Evolutionary conservation across 2,113 vertebrate genomes (phyloP).

Genomic region (Oriolus oriolus): DNA sequence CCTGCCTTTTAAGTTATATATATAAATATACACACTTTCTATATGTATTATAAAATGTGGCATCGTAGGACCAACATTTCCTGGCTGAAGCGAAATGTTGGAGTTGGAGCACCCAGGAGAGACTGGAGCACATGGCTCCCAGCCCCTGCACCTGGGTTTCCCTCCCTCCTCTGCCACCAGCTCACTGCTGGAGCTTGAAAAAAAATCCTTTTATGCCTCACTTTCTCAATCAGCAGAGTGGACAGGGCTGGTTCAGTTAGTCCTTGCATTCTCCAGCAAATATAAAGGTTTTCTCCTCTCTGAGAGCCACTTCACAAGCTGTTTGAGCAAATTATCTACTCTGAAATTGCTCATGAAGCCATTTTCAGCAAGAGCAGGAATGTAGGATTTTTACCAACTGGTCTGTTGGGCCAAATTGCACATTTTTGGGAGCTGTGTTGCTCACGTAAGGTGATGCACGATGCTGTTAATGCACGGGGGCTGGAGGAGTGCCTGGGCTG

Average conservation of each 20-base stretch:
- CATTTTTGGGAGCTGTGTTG: neutral
- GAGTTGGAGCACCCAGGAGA: neutral
- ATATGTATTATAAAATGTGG: neutral
- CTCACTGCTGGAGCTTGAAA: neutral
- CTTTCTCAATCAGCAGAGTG: neutral
- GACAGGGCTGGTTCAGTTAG: neutral
- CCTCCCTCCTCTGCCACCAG: neutral
- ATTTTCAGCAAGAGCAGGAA: neutral
- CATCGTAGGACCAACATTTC: fast-evolving
- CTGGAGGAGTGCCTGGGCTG: neutral
- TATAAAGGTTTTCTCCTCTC: neutral
- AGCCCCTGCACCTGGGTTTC: neutral
- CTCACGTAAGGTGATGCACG: fast-evolving
- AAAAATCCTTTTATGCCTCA: neutral
- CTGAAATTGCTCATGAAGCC: neutral
- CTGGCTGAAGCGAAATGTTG: neutral
- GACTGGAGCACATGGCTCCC: neutral
- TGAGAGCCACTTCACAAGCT: neutral
- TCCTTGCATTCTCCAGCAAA: neutral
- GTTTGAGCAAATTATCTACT: neutral
- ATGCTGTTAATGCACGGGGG: neutral
- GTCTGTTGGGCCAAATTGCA: neutral
- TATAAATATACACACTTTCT: neutral
- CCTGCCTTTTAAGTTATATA: neutral
- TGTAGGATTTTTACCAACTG: neutral